Conservation (phyloP, 2,797 vertebrate genomes). For the Decapterus maruadsi region DNA sequence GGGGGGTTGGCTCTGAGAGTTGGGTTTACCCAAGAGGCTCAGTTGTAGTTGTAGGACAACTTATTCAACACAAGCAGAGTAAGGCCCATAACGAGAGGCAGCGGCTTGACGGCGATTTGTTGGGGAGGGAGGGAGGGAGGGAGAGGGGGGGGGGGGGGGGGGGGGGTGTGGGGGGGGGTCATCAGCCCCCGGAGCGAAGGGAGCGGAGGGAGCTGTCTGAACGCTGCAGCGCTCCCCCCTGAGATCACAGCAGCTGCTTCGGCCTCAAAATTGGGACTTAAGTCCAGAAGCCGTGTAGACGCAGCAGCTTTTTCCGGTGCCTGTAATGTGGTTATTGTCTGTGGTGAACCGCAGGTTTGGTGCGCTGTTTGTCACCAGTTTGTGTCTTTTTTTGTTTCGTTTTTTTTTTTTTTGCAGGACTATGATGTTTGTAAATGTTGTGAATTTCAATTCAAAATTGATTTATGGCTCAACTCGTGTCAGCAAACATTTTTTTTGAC, state of each 20-base stretch:
- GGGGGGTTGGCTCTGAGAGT: conserved; percentile 42
- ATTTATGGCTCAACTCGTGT: background rate
- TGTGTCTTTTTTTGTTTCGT: background rate
- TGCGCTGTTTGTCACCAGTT: conserved; percentile 21
- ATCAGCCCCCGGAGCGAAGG: conserved; percentile 31
- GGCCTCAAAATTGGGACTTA: conserved; percentile 30
- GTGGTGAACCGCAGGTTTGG: conserved; percentile 27
- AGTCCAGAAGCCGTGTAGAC: conserved; percentile 46
- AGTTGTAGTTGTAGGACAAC: conserved; percentile 71
- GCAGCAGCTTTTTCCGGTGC: conserved; percentile 27
- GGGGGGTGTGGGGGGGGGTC: background rate
- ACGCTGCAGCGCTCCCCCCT: conserved; percentile 32
- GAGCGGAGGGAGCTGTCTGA: conserved; percentile 38
- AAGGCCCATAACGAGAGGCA: conserved; percentile 66
- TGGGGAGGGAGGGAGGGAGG: conserved; percentile 15
- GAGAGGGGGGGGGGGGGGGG: too few species aligned
- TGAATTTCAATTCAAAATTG: background rate
- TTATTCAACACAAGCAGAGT: conserved; percentile 72
- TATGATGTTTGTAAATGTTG: background rate
- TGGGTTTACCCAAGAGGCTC: conserved; percentile 69
- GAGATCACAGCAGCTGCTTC: conserved; percentile 15
- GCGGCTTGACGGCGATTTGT: conserved; percentile 72
- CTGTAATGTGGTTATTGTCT: conserved; percentile 29
- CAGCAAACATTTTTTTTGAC: background rate
- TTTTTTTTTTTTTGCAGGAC: conserved; percentile 5